phyloP scores from a whole-genome alignment of 2,888 invertebrate genomes.

The Caprella mutica region DNA sequence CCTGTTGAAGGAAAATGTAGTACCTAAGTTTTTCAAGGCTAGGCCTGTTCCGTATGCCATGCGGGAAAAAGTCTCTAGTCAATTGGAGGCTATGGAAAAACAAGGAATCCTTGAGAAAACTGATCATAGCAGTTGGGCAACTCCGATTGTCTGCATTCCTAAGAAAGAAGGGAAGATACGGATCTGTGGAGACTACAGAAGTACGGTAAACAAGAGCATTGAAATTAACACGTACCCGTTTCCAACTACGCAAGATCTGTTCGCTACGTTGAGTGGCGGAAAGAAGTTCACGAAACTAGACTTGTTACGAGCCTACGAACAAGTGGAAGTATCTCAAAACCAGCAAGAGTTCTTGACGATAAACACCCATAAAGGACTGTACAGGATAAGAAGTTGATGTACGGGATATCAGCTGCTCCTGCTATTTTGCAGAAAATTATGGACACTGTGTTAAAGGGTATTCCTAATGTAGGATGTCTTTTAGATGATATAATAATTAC shows the following conservation, averaged over 20 bases:
- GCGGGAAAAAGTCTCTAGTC: not conserved
- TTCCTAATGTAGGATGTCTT: not conserved
- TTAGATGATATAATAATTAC: slow-evolving; percentile 1
- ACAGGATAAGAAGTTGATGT: not conserved
- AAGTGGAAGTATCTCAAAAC: not conserved
- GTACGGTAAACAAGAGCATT: not conserved
- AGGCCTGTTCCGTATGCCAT: too few species aligned
- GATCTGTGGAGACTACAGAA: not conserved
- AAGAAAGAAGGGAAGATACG: not conserved
- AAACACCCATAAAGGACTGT: not conserved
- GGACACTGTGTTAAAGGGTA: not conserved
- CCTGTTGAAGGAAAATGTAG: not conserved
- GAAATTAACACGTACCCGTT: not conserved
- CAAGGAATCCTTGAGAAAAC: not conserved
- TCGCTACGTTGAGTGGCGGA: too few species aligned
- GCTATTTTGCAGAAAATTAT: not conserved
- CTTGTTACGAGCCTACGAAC: not conserved
- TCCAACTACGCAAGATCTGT: not conserved
- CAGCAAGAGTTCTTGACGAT: not conserved
- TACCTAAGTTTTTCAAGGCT: too few species aligned
- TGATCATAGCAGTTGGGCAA: not conserved
- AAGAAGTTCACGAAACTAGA: not conserved
- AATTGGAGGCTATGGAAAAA: not conserved
- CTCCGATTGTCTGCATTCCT: too few species aligned
- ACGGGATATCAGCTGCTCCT: not conserved